A percentile compares a stretch with the other conserved stretches of the same genome.
These are phyloP conservation scores for Frankliniella fusca DNA, from an alignment of 2,888 invertebrate species.

Conservation along the genomic window DNA sequence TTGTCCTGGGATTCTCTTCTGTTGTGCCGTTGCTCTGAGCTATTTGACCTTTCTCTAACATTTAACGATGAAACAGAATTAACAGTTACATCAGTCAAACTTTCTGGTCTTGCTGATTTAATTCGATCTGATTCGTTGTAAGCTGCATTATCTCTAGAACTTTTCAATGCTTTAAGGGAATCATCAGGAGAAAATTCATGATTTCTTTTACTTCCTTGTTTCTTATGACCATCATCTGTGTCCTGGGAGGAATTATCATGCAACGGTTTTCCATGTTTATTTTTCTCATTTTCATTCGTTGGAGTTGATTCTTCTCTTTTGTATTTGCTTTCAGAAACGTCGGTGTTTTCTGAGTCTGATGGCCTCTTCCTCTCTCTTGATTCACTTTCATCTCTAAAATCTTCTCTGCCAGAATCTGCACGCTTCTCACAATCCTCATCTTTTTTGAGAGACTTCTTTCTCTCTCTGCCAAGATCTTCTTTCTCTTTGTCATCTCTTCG, in stretches of 20 bases:
- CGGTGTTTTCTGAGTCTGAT: neutral
- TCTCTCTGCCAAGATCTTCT: constrained; percentile 32
- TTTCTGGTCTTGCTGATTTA: neutral
- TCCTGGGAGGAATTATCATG: constrained; percentile 33
- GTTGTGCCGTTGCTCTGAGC: neutral
- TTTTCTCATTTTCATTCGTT: constrained; percentile 44
- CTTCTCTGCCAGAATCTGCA: neutral
- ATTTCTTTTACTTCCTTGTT: constrained; percentile 34
- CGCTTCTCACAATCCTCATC: neutral
- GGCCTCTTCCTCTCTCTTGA: constrained; percentile 6
- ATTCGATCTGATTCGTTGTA: neutral
- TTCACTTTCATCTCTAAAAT: neutral
- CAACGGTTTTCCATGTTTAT: constrained; percentile 41
- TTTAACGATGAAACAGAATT: neutral
- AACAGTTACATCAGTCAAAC: too few relatives aligned
- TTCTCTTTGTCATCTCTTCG: constrained; percentile 29
- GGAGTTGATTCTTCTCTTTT: constrained; percentile 47
- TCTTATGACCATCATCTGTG: too few relatives aligned
- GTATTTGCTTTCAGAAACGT: constrained; percentile 25
- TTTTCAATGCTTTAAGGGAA: neutral
- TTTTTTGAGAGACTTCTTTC: neutral
- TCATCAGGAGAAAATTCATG: constrained; percentile 30
- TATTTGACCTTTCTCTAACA: neutral
- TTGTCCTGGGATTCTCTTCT: neutral
- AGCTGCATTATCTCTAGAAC: neutral